Evolutionary conservation across 2,113 vertebrate genomes (phyloP).

Genomic region (Patagioenas fasciata): DNA sequence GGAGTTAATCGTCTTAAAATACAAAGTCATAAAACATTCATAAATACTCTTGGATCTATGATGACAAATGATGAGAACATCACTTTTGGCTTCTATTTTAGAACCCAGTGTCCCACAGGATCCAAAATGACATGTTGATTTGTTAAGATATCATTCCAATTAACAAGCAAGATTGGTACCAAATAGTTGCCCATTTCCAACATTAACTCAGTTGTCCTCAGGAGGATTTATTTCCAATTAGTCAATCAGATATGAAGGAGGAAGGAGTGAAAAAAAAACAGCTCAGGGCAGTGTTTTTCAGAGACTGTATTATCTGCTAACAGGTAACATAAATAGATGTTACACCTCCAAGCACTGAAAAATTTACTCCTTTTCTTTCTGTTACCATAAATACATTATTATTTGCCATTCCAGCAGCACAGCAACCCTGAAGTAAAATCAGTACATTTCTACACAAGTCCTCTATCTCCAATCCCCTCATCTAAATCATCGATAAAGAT

Average conservation of each 20-base stretch:
- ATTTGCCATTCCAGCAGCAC: neutral
- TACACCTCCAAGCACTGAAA: neutral
- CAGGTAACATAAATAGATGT: conserved; percentile 19
- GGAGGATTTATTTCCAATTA: conserved; percentile 9
- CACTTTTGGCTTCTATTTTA: neutral
- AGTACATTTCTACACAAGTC: neutral
- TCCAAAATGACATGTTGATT: neutral
- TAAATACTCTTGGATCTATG: neutral
- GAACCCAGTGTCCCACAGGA: neutral
- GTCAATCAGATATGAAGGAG: neutral
- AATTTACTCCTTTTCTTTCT: neutral
- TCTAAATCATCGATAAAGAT: no score
- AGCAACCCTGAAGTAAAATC: neutral
- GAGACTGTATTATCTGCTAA: neutral
- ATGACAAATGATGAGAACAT: neutral
- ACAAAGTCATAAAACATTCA: neutral
- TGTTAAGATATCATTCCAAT: conserved; percentile 5
- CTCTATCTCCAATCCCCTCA: neutral
- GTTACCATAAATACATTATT: neutral
- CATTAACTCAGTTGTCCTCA: neutral
- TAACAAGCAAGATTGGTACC: neutral
- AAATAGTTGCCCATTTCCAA: neutral
- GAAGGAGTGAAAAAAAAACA: conserved; percentile 16
- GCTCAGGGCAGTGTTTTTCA: neutral
- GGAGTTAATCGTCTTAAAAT: neutral